phyloP scores from a whole-genome alignment of 2,113 vertebrate genomes.

The Hyla sarda region DNA sequence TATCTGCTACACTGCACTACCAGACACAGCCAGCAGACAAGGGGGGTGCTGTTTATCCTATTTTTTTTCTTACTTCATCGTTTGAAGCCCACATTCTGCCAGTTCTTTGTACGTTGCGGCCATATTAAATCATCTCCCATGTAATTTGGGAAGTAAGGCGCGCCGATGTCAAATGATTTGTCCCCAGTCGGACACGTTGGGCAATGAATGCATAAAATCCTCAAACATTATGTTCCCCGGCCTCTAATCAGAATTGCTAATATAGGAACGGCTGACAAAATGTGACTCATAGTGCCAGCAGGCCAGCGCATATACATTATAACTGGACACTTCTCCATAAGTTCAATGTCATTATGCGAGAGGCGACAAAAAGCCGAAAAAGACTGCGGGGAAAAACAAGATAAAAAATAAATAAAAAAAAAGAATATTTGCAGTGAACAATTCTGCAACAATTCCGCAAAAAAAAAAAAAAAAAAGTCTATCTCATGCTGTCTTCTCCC shows the following conservation, averaged over 20 bases:
- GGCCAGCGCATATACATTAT: constrained; percentile 9
- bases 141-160: constrained; percentile 20
- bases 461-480: neutral
- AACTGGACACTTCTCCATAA: constrained; percentile 4
- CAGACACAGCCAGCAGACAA: neutral
- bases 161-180: constrained; percentile 32
- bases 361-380: neutral
- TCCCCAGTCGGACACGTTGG: neutral
- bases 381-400: no score
- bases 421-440: neutral
- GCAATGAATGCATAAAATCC: constrained; percentile 31
- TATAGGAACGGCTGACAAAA: constrained; percentile 11
- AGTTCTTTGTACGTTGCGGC: neutral
- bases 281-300: constrained; percentile 39
- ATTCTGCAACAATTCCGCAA: neutral
- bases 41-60: neutral
- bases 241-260: constrained; percentile 44
- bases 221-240: constrained; percentile 16
- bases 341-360: constrained; percentile 18
- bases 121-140: neutral
- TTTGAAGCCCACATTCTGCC: neutral
- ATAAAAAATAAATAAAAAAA: no score
- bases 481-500: neutral
- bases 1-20: neutral
- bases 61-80: neutral